Conservation (phyloP, 1,140 invertebrate genomes). For the Drosophila punjabiensis region DNA sequence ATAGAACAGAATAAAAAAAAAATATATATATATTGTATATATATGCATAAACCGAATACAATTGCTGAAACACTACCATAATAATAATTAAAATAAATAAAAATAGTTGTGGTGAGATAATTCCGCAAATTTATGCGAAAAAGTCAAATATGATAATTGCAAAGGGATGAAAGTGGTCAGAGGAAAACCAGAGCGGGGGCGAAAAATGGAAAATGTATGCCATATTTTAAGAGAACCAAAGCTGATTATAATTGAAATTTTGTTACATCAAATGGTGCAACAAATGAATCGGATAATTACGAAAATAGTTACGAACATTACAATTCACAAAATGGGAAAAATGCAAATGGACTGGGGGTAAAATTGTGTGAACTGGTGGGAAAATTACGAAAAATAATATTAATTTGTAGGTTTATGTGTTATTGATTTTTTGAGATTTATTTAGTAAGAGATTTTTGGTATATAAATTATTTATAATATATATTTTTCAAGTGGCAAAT, state of each 20-base stretch:
- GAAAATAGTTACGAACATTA: slow-evolving; percentile 21
- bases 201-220: slow-evolving; percentile 45
- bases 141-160: slow-evolving; percentile 57
- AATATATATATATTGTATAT: not conserved
- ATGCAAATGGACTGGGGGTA: not conserved
- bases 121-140: slow-evolving; percentile 46
- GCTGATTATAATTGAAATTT: slow-evolving; percentile 57
- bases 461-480: too few species aligned
- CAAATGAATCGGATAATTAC: slow-evolving; percentile 41
- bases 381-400: slow-evolving; percentile 4
- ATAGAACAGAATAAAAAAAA: slow-evolving; percentile 14
- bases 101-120: slow-evolving; percentile 51
- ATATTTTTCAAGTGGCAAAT: not conserved
- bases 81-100: slow-evolving; percentile 46
- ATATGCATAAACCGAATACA: slow-evolving; percentile 3
- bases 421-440: slow-evolving; percentile 4
- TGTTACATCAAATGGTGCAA: slow-evolving; percentile 27
- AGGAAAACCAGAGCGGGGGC: not conserved
- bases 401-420: not conserved
- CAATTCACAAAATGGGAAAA: slow-evolving; percentile 19
- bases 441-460: not conserved
- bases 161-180: not conserved
- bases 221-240: slow-evolving; percentile 30
- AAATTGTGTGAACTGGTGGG: not conserved
- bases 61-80: slow-evolving; percentile 31